Percentiles rank a stretch among this genome's conserved stretches.
Evolutionary conservation across 2,888 invertebrate species (phyloP).

Genomic region (Diaperis boleti): DNA sequence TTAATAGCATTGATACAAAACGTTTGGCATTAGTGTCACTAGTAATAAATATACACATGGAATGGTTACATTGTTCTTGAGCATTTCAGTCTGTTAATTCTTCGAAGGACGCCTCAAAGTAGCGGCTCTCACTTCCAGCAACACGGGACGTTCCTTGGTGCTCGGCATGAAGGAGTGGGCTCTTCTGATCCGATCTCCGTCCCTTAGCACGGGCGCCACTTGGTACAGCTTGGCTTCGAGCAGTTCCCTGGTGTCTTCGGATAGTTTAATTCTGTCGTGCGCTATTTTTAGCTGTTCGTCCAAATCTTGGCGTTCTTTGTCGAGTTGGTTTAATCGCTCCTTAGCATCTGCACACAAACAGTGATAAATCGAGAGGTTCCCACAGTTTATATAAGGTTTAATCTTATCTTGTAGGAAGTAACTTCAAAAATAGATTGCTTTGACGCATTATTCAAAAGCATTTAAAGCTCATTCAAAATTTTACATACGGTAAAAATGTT

Average conservation of each 20-base stretch:
- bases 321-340: slow-evolving; percentile 75
- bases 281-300: slow-evolving; percentile 79
- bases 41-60: slow-evolving; percentile 16
- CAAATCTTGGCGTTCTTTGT: slow-evolving; percentile 76
- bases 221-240: slow-evolving; percentile 71
- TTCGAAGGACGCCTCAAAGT: slow-evolving; percentile 58
- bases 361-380: too few relatives aligned
- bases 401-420: too few relatives aligned
- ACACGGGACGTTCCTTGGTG: slow-evolving; percentile 69
- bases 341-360: slow-evolving; percentile 84
- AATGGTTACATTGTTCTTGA: too few relatives aligned
- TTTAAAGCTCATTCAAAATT: too few relatives aligned
- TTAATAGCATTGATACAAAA: not conserved
- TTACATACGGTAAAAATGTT: too few relatives aligned
- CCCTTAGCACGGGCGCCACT: slow-evolving; percentile 68
- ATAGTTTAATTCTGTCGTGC: slow-evolving; percentile 75
- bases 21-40: too few relatives aligned
- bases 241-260: slow-evolving; percentile 74
- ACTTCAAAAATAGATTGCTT: too few relatives aligned
- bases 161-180: slow-evolving; percentile 80
- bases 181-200: slow-evolving; percentile 73
- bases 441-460: too few relatives aligned
- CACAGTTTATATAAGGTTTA: too few relatives aligned
- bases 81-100: slow-evolving; percentile 42
- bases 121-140: slow-evolving; percentile 62